A percentile compares a stretch with the other conserved stretches of the same genome.
Conservation (phyloP, 2,797 vertebrate genomes). For the Diceros bicornis region DNA sequence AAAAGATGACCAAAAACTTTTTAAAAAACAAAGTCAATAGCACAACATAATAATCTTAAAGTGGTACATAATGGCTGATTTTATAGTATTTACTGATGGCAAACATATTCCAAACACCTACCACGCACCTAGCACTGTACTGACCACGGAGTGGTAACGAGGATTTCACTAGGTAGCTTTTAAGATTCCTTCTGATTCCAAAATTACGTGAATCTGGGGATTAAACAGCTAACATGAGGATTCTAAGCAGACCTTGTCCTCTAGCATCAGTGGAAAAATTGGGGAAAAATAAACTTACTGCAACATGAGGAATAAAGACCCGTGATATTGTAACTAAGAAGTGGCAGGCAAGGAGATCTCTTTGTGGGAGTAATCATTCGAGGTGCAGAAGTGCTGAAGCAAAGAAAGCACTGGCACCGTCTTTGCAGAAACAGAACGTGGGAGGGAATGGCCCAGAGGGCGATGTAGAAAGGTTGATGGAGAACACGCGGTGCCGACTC, state of each 20-base stretch:
- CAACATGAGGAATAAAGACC: neutral
- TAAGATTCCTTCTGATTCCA: slow-evolving; percentile 3
- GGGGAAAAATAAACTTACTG: neutral
- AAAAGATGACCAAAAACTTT: neutral
- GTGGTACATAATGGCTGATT: neutral
- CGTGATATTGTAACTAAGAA: neutral
- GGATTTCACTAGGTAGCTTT: neutral
- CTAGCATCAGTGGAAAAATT: neutral
- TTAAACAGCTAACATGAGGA: neutral
- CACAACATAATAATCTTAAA: neutral
- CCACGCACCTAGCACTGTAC: neutral
- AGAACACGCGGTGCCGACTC: rapidly evolving
- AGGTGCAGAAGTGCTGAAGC: neutral
- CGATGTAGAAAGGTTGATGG: rapidly evolving
- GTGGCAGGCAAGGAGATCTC: neutral
- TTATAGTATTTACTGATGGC: neutral
- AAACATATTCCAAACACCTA: neutral
- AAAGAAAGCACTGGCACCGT: rapidly evolving
- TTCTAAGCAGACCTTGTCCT: neutral
- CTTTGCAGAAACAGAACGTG: neutral
- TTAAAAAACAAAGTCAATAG: neutral
- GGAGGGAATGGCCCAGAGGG: rapidly evolving
- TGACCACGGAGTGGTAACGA: neutral
- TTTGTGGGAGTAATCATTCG: neutral
- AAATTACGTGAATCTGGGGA: slow-evolving; percentile 19